Base-by-base conservation (phyloP, 2,888 invertebrate genomes). In the Danaus chrysippus region DNA sequence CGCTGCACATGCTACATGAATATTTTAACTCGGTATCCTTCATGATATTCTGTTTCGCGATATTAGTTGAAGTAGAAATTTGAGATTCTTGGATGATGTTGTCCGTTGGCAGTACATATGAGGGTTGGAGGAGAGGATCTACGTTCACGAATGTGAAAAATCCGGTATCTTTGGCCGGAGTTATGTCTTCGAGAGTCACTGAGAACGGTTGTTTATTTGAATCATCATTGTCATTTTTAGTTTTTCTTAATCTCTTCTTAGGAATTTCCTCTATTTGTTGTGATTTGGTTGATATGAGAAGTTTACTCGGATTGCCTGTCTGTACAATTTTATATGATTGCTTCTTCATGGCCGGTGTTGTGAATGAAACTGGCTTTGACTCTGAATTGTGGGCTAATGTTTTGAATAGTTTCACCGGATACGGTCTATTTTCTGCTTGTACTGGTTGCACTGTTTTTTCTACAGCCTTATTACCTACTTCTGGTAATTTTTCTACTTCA, bases 91-190 rank as follows among this genome's bases (percentile, higher is more conserved):
- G 91, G 43, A 91, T 87, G 10, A 86, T 87, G 66, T 82, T 88
- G 69, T 84, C 75, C 0, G 86, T 88, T 0, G 91, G 90, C 17
- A 91, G 69, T 42, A 89, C 88, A 66, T 90, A 91, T 0, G 86
- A 85, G 0, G 91, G 87, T 63, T 87, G 85, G 6, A 86, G 64
- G 46, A 87, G 71, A 1, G 91, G 88, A 72, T 91, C 91, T 3
- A 91, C 83, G 71, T 90, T 91, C 3, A 91, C 83, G 58, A 91
- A 91, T 15, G 88, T 87, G 65, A 91, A 91, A 66, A 86, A 83
- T 1, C 78, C 82, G 0, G 79, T 17, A 64, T 86, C 82, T 71
- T 84, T 82, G 0, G 79, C 70, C 23, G 73, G 83, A 0, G 76
- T 64, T 1, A 76, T 62, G 34, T 84, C 82, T 72, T 84, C 84